These are phyloP conservation scores for Illadopsis cleaveri DNA, from an alignment of 2,113 vertebrate genomes.

Conservation along the genomic window DNA sequence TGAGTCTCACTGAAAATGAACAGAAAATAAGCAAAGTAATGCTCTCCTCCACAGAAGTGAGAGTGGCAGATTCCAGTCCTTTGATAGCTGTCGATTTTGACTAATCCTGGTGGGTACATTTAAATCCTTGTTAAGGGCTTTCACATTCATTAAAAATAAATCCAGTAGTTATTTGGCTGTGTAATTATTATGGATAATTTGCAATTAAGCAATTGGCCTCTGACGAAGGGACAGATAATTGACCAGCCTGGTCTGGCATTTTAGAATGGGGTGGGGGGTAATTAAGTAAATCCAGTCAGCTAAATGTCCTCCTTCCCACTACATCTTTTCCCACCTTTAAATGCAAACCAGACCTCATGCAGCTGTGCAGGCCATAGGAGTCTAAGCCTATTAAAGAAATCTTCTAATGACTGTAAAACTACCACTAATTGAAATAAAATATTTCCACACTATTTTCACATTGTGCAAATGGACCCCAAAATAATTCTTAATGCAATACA, in stretches of 20 bases:
- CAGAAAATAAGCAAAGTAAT: background rate
- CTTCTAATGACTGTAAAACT: slow-evolving; percentile 72
- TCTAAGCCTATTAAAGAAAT: slow-evolving; percentile 66
- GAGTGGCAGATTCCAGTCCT: background rate
- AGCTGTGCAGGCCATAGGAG: slow-evolving; percentile 52
- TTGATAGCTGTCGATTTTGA: slow-evolving; percentile 39
- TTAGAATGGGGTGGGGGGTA: slow-evolving; percentile 33
- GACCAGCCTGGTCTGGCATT: slow-evolving; percentile 38
- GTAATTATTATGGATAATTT: slow-evolving; percentile 60
- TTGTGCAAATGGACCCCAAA: slow-evolving; percentile 59
- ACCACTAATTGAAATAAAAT: slow-evolving; percentile 70
- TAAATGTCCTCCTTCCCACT: slow-evolving; percentile 33
- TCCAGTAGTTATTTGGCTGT: slow-evolving; percentile 28
- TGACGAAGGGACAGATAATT: slow-evolving; percentile 25
- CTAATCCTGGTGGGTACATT: slow-evolving; percentile 55
- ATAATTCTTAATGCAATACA: slow-evolving; percentile 42
- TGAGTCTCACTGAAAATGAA: background rate
- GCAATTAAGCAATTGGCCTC: slow-evolving; percentile 62
- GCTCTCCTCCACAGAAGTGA: background rate
- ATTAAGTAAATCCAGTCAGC: slow-evolving; percentile 64
- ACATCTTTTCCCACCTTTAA: slow-evolving; percentile 50
- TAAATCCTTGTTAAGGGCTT: slow-evolving; percentile 52
- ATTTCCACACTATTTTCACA: slow-evolving; percentile 68
- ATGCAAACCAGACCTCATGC: slow-evolving; percentile 50
- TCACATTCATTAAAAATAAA: slow-evolving; percentile 59